Percentiles rank a stretch among this genome's conserved stretches.
These are phyloP conservation scores for Ctenoplectra terminalis DNA, from an alignment of 1,140 invertebrate genomes.

Conservation along the genomic window DNA sequence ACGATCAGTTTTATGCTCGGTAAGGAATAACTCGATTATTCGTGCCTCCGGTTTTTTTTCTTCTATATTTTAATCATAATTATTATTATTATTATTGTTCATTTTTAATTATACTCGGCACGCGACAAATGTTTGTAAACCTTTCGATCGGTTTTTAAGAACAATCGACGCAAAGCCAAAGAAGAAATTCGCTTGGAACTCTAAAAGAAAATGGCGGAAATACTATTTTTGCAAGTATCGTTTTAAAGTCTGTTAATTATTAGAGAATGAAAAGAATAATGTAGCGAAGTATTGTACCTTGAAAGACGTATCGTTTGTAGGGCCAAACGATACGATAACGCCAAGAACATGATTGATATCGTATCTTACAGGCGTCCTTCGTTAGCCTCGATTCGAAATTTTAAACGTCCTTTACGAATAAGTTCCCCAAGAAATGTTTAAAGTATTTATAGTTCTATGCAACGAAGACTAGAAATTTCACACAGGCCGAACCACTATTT, in stretches of 20 bases:
- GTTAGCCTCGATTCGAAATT: not conserved
- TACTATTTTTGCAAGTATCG: not conserved
- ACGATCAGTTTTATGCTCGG: not conserved
- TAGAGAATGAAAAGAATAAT: no score
- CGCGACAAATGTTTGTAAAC: not conserved
- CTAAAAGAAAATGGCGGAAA: no score
- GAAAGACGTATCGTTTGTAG: not conserved
- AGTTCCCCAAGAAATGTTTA: not conserved
- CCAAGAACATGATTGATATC: not conserved
- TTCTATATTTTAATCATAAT: not conserved
- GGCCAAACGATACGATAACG: not conserved
- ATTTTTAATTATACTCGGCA: not conserved
- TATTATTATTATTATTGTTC: not conserved
- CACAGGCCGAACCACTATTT: not conserved
- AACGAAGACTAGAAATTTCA: slow-evolving; percentile 3
- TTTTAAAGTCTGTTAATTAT: not conserved
- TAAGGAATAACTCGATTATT: no score
- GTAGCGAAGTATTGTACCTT: not conserved
- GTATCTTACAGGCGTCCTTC: not conserved
- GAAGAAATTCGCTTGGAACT: not conserved
- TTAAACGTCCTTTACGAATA: not conserved
- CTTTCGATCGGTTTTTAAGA: not conserved
- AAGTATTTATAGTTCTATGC: slow-evolving; percentile 7
- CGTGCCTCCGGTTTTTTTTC: no score
- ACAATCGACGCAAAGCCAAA: not conserved